Base-by-base conservation (phyloP, 2,113 vertebrate species). In the Vimba vimba region DNA sequence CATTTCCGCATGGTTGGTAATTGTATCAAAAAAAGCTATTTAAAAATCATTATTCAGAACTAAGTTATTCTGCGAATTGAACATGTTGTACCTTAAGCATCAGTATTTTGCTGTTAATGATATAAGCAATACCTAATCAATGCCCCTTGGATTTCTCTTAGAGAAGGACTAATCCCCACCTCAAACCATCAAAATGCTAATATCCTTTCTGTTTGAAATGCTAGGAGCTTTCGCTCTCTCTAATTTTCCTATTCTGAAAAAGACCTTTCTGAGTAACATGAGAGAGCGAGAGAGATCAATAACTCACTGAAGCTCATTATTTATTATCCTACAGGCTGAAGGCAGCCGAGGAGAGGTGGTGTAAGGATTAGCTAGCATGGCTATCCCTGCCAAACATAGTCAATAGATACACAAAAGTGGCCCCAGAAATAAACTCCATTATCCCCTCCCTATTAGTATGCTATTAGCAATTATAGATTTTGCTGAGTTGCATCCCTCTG, bases 261-360 rank as follows among this genome's bases (percentile, higher is more conserved):
- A 92, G 92, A 92, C 87, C 93, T 86, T 88, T 93, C 89, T 91
- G 90, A 91, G 89, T 90, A 91, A 87, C 89, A 85, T 82, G 52
- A 83, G 68, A 52, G 43, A 88, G 86, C 87, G 85, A 84, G 52
- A 64, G 25, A 86, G 92, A 95, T 95, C 94, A 90, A 95, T 95
- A 94, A 90, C 91, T 95, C 93, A 93, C 92, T 91, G 91, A 91
- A 91, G 91, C 94, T 93, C 91, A 92, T 94, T 93, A 93, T 93
- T 91, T 93, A 95, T 94, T 93, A 94, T 93, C 92, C 94, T 92
- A 93, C 92, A 93, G 86, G 69, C 86, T 85, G 75, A 86, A 85
- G 86, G 55, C 59, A 43, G 81, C 77, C 8, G 79, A 76, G 64
- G 62, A 79, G 69, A 83, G 82, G 75, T 86, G 89, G 87, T 89